Conservation (phyloP, 2,113 vertebrate species). For the Amphiprion percula region DNA sequence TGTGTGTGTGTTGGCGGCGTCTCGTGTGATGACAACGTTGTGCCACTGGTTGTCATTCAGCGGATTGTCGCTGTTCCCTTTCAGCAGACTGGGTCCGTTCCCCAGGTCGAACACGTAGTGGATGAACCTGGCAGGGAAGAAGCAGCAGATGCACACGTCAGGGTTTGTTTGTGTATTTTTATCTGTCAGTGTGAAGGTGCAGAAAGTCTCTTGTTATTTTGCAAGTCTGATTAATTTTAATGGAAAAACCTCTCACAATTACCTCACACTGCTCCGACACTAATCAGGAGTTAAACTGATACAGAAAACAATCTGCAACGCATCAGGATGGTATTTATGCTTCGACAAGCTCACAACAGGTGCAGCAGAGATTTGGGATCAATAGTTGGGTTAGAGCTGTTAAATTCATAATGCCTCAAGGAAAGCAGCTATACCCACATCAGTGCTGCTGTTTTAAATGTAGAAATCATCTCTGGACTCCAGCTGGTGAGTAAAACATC, state of each 20-base stretch:
- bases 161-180: not conserved
- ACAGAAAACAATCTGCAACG: slow-evolving; percentile 11
- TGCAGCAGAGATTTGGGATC: slow-evolving; percentile 21
- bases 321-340: slow-evolving; percentile 1
- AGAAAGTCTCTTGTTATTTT: slow-evolving; percentile 2
- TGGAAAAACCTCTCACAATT: slow-evolving; percentile 28
- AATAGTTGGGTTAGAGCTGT: not conserved
- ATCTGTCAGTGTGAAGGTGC: not conserved
- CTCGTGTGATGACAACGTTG: slow-evolving; percentile 94
- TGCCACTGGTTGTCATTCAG: slow-evolving; percentile 99
- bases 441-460: not conserved
- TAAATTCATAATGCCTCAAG: slow-evolving; percentile 12
- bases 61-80: slow-evolving; percentile 94
- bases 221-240: slow-evolving; percentile 4
- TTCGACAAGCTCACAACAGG: slow-evolving; percentile 6
- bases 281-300: slow-evolving; percentile 20
- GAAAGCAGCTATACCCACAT: not conserved
- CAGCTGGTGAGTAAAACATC: slow-evolving; percentile 5
- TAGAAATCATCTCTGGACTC: not conserved
- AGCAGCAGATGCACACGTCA: slow-evolving; percentile 6
- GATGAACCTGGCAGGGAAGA: slow-evolving; percentile 87
- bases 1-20: slow-evolving; percentile 94
- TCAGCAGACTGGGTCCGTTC: slow-evolving; percentile 96
- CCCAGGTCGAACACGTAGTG: slow-evolving; percentile 98
- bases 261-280: not conserved